Evolutionary conservation across 2,113 vertebrate genomes (phyloP), one percentile per base, ranked within the genome.

Genomic region (Nipponia nippon): DNA sequence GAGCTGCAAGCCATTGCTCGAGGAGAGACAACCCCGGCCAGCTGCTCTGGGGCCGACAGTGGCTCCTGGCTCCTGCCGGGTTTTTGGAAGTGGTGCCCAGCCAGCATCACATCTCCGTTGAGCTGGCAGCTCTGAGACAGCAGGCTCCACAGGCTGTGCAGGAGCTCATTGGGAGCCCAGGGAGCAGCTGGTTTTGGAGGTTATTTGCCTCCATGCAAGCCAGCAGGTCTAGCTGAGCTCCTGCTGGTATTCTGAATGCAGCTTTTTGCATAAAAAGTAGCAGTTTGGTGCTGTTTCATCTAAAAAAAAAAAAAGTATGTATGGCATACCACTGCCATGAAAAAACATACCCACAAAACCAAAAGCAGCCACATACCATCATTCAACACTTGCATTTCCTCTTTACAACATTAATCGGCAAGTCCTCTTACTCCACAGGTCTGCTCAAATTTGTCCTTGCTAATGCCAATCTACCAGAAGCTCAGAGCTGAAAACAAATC

Each of bases 341-440:
- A 93, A 89, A 94, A 55, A 19, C 18, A 88, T 58, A 55, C 49
- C 78, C 71, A 93, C 92, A 94, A 96, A 97, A 80, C 88, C 75
- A 80, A 87, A 87, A 79, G 84, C 27, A 95, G 73, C 81, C 84
- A 79, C 81, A 85, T 32, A 49, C 18, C 15, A 49, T 89, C 69
- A 67, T 87, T 95, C 49, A 69, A 56, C 25, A 53, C 44, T 72
- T 76, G 61, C 44, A 47, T 91, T 96, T 96, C 84, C 77, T 81
- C 73, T 91, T 94, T 17, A 91, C 38, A 71, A 40, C 62, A 52
- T 82, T 80, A 46, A 79, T 17, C 0, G 0, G 5, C 56, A 70
- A 76, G 40, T 61, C 56, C 22, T 69, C 27, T 32, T 75, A 66
- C 46, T 61, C 61, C 56, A 79, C 38, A 50, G 36, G 23, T 38